Conservation (phyloP, 2,888 invertebrate species). For the Proisotoma minuta region DNA sequence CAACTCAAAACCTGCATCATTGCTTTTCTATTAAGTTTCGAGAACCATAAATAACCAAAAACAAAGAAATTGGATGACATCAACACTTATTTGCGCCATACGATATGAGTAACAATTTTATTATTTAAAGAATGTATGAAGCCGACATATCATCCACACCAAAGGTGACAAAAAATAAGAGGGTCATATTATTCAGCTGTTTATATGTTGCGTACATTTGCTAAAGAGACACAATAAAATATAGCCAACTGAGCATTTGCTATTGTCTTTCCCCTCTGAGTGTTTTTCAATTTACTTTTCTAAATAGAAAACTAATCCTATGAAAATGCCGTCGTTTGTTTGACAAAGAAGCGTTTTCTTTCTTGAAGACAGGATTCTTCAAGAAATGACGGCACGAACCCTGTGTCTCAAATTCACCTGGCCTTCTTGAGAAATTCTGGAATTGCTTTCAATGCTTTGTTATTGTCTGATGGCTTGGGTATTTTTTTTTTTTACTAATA, state of each 20-base stretch:
- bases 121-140: too few species aligned
- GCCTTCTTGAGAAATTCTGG: too few species aligned
- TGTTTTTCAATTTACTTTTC: constrained; percentile 3
- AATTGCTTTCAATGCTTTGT: too few species aligned
- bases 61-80: not conserved
- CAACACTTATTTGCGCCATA: not conserved
- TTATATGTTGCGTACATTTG: too few species aligned
- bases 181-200: too few species aligned
- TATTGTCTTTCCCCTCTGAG: too few species aligned
- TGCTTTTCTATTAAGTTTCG: not conserved
- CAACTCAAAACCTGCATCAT: not conserved
- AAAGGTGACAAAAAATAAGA: too few species aligned
- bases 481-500: too few species aligned
- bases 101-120: too few species aligned
- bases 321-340: constrained; percentile 7
- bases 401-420: constrained; percentile 5
- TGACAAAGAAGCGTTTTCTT: constrained; percentile 2
- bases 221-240: too few species aligned
- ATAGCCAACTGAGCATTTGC: too few species aligned
- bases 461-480: not conserved
- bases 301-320: not conserved
- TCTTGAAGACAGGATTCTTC: not conserved
- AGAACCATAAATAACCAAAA: not conserved
- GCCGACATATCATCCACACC: too few species aligned
- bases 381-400: constrained; percentile 5